Evolutionary conservation across 1,140 invertebrate species (phyloP).

Genomic region (Phocides pigmalion): DNA sequence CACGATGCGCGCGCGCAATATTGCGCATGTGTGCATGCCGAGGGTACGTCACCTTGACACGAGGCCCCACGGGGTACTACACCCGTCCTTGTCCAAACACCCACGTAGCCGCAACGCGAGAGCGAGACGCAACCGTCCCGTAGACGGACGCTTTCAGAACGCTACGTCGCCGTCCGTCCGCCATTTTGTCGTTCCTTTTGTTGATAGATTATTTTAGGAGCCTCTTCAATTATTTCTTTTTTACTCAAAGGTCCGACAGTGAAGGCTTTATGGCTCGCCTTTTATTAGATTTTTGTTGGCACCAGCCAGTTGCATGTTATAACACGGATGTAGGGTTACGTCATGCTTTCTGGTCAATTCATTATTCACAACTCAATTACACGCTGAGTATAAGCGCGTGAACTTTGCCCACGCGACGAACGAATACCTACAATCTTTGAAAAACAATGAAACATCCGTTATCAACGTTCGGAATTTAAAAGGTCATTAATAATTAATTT

Average conservation of each 20-base stretch:
- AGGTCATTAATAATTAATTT: constrained; percentile 1
- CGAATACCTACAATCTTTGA: constrained; percentile 17
- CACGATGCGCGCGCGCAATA: constrained; percentile 58
- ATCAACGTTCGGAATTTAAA: constrained; percentile 1
- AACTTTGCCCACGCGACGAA: constrained; percentile 31
- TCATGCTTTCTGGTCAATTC: constrained; percentile 36
- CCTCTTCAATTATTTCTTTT: constrained; percentile 48
- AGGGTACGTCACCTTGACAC: constrained; percentile 77
- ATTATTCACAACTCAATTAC: constrained; percentile 41
- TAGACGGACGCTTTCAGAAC: constrained; percentile 80
- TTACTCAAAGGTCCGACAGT: constrained; percentile 20
- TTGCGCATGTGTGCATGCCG: constrained; percentile 50
- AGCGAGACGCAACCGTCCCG: constrained; percentile 58
- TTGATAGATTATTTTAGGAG: constrained; percentile 64
- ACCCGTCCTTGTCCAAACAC: constrained; percentile 51
- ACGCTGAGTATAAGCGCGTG: constrained; percentile 11
- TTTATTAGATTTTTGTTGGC: constrained; percentile 30
- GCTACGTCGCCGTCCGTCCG: constrained; percentile 64
- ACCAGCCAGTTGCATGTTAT: constrained; percentile 13
- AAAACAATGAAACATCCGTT: constrained; percentile 7
- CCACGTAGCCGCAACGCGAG: constrained; percentile 49
- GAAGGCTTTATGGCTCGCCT: constrained; percentile 36
- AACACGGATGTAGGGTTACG: constrained; percentile 15
- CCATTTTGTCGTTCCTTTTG: constrained; percentile 78
- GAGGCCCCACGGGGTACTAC: constrained; percentile 68